Evolutionary conservation across 2,888 invertebrate species (phyloP), one percentile per base, ranked within the genome.

Genomic region (Baccha elongata): DNA sequence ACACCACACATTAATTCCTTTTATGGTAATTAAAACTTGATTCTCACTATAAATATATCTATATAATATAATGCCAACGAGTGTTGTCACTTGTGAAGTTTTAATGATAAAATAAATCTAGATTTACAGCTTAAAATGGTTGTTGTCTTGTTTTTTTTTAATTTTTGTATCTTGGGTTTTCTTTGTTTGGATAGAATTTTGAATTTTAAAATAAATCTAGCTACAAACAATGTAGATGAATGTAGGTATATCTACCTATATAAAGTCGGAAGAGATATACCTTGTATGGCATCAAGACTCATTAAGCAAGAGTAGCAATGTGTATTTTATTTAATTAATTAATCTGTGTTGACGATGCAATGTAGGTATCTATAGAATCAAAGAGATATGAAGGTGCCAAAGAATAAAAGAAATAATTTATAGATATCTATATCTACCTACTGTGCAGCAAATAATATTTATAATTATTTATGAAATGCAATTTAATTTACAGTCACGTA

Each of bases 291-390:
- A 78, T 78, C 67, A 64, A 64, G 44, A 67, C 64, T 73, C 67
- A 83, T 73, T 83, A 72, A 76, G 67, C 62, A 71, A 67, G n/a
- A n/a, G 60, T 58, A 60, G 10, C 76, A 72, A 67, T 72, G 72
- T 72, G 72, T 78, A 73, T 68, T 78, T 67, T 40, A 73, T 78
- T 83, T 78, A 83, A 83, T 83, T 78, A 83, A 83, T 83, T 78
- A 83, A 73, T 67, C 62, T 55, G 58, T 73, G 72, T 44, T 60
- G 58, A 71, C 50, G 83, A 62, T 72, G 40, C n/a, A n/a, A n/a
- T n/a, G n/a, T n/a, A n/a, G n/a, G n/a, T n/a, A 10, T 13, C 17
- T 44, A 26, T 26, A 8, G 26, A 32, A 4, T 10, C 6, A 40
- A 2, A 13, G 7, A 23, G 11, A 26, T 13, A 7, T 5, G 13